Base-by-base conservation (phyloP, 2,113 vertebrate species). In the Zosterops pallidus region DNA sequence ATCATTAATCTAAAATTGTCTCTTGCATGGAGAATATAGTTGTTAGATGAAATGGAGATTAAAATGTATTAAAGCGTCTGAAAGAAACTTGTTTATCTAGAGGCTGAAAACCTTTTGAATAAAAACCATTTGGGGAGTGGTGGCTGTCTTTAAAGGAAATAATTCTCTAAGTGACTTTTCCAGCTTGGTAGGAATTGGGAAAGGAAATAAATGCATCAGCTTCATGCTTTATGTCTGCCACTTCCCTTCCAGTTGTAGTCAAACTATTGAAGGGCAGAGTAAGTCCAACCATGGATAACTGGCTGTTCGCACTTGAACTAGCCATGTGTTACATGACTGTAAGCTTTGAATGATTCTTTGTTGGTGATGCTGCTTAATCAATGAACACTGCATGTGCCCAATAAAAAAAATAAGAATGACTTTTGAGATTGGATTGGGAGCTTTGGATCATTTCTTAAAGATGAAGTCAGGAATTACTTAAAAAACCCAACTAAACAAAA, bases 381-480 rank as follows among this genome's bases (percentile, higher is more conserved):
- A 0, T 22, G 44, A 75, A 18, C 3, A 2, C 9, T 4, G 0
- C 6, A 4, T 26, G 18, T 39, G 25, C 31, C 28, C 11, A 25
- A 1, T 50, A 82, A 42, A 9, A 57, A 64, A 86, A 65, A 41
- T n/a, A 7, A 49, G 31, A 68, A 26, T 14, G 0, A 15, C 26
- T 68, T 81, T 47, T 10, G 7, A 55, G 31, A 4, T 57, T 44
- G 15, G 4, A 13, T 55, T 57, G 44, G 42, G 33, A 69, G 23
- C 21, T 47, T 83, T 64, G n/a, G 14, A 21, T 89, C 9, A n/a
- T 20, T 69, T 67, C 12, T 52, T 42, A 50, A 24, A 22, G 47
- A 41, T 26, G 26, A 60, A 68, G 7, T 42, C 44, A 75, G 10
- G 15, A 57, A 63, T 84, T 59, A 15, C 4, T 64, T n/a, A 5